These are phyloP conservation scores for Clitarchus hookeri DNA, from an alignment of 2,888 invertebrate species.

Conservation along the genomic window DNA sequence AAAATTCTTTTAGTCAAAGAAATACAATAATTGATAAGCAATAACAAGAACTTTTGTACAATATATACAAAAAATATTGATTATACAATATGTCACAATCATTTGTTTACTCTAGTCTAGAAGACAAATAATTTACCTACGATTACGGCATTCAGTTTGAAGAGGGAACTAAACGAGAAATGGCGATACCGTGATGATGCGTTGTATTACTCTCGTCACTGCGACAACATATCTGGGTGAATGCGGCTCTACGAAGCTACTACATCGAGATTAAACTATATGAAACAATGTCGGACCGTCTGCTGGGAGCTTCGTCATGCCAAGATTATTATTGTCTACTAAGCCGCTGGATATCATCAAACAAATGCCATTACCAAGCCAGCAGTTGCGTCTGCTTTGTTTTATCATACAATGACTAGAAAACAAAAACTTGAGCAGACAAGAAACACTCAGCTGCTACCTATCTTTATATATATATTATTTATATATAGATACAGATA, in stretches of 20 bases:
- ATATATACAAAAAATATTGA: constrained; percentile 15
- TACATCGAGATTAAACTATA: neutral
- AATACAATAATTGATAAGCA: constrained; percentile 22
- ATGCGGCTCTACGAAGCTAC: neutral
- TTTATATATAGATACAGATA: constrained; percentile 34
- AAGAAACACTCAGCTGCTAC: constrained; percentile 38
- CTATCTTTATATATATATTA: constrained; percentile 31
- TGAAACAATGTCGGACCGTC: neutral
- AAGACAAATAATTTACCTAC: constrained; percentile 26
- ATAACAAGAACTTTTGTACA: constrained; percentile 24
- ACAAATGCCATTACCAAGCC: constrained; percentile 4
- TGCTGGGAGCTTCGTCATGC: neutral
- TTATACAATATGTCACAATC: constrained; percentile 25
- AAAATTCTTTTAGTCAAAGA: constrained; percentile 18
- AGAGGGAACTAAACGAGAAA: neutral
- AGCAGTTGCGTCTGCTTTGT: constrained; percentile 14
- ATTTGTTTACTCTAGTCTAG: neutral
- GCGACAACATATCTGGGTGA: constrained; percentile 9
- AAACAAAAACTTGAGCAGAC: constrained; percentile 39
- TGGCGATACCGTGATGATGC: neutral
- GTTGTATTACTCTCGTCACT: neutral
- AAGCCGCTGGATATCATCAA: neutral
- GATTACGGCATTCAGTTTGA: constrained; percentile 17
- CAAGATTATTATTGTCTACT: constrained; percentile 3
- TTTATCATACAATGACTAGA: constrained; percentile 39